phyloP scores from a whole-genome alignment of 2,797 vertebrate genomes.

The Apogon talboti region DNA sequence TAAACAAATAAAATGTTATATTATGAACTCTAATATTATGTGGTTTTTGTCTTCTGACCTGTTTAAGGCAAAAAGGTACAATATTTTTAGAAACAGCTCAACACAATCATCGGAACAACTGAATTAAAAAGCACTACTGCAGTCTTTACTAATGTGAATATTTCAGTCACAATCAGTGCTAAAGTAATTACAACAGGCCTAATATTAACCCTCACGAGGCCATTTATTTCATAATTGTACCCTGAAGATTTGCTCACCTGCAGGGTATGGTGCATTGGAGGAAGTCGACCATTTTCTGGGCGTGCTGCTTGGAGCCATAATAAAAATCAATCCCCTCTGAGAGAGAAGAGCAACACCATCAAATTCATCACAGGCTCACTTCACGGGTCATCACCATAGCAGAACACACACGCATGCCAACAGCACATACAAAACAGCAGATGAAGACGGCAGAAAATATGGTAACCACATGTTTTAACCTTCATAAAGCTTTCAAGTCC shows the following conservation, averaged over 20 bases:
- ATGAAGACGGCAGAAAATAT: conserved; percentile 38
- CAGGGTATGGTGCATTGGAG: conserved; percentile 94
- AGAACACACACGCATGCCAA: conserved; percentile 21
- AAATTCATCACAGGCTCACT: conserved; percentile 40
- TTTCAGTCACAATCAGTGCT: background rate
- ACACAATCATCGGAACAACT: background rate
- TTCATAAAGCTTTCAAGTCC: conserved; percentile 57
- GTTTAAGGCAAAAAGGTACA: conserved; percentile 11
- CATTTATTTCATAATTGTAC: background rate
- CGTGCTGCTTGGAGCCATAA: conserved; percentile 93
- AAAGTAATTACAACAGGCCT: conserved; percentile 2
- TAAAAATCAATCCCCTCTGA: conserved; percentile 98
- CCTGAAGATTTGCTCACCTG: conserved; percentile 81
- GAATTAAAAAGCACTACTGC: background rate
- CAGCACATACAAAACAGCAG: conserved; percentile 5
- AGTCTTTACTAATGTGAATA: conserved; percentile 2
- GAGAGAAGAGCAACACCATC: conserved; percentile 29
- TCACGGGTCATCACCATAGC: conserved; percentile 8
- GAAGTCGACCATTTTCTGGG: conserved; percentile 98
- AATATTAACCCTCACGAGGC: background rate
- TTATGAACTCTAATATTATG: background rate
- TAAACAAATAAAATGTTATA: background rate
- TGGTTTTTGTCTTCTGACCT: background rate
- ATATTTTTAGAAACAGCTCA: background rate
- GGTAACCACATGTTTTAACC: conserved; percentile 71